Evolutionary conservation across 2,113 vertebrate genomes (phyloP).

Genomic region (Chauna torquata): DNA sequence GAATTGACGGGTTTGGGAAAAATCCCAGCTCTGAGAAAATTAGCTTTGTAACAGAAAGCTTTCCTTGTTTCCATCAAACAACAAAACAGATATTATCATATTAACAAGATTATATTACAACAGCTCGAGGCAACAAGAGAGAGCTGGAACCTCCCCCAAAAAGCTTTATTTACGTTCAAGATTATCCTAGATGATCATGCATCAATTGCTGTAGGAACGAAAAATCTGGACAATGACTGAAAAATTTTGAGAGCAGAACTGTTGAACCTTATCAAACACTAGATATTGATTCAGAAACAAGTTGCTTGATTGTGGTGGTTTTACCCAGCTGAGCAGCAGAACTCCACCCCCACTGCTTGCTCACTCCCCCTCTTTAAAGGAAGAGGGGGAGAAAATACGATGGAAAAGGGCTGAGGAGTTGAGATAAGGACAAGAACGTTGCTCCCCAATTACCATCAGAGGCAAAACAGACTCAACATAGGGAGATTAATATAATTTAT

Average conservation of each 20-base stretch:
- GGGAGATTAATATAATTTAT: too few relatives aligned
- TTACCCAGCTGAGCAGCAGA: too few relatives aligned
- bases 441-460: too few relatives aligned
- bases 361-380: too few relatives aligned
- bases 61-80: not conserved
- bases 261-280: not conserved
- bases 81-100: not conserved
- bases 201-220: not conserved
- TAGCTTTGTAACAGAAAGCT: not conserved
- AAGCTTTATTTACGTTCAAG: not conserved
- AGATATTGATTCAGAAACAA: not conserved
- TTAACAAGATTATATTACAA: not conserved
- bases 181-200: not conserved
- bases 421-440: too few relatives aligned
- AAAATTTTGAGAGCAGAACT: not conserved
- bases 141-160: not conserved
- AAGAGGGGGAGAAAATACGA: too few relatives aligned
- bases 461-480: too few relatives aligned
- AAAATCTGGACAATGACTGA: not conserved
- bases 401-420: too few relatives aligned
- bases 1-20: not conserved
- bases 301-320: too few relatives aligned
- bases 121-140: not conserved
- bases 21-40: not conserved
- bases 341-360: too few relatives aligned